Evolutionary conservation across 2,797 vertebrate species (phyloP).

Genomic region (Selene dorsalis): DNA sequence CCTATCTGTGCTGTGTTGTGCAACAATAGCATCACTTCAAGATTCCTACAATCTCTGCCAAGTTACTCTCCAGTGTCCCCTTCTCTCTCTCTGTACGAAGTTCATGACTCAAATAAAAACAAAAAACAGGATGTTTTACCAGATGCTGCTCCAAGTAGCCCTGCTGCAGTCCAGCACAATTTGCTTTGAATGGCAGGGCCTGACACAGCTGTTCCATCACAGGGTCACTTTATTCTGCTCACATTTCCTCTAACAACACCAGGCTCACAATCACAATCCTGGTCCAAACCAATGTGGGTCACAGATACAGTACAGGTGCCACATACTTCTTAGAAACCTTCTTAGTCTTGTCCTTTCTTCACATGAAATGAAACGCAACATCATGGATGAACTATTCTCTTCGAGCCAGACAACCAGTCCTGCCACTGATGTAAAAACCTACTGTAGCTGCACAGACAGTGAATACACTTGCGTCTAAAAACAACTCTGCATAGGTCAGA

Average conservation of each 20-base stretch:
- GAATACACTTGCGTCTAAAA: neutral
- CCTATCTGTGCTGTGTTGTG: neutral
- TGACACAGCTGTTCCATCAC: slow-evolving; percentile 39
- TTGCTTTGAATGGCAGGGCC: slow-evolving; percentile 6
- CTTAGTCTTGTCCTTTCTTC: neutral
- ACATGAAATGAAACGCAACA: slow-evolving; percentile 9
- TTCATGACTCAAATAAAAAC: slow-evolving; percentile 11
- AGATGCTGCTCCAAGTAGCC: neutral
- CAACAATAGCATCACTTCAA: neutral
- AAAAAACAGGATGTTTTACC: slow-evolving; percentile 2
- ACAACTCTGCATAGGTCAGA: neutral
- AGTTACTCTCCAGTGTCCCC: neutral
- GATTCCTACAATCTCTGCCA: neutral
- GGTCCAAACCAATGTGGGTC: slow-evolving; percentile 9
- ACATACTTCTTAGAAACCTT: no score
- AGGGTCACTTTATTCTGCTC: slow-evolving; percentile 18
- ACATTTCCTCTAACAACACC: slow-evolving; percentile 9
- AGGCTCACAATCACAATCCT: slow-evolving; percentile 13
- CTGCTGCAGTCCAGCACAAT: slow-evolving; percentile 11
- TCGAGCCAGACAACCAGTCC: neutral
- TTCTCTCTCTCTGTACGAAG: neutral
- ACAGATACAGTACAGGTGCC: neutral
- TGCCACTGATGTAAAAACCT: neutral
- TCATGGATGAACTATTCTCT: neutral
- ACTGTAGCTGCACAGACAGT: neutral